A percentile compares a stretch with the other conserved stretches of the same genome.
Evolutionary conservation across 2,888 invertebrate species (phyloP).

Genomic region (Euzetes globulus): DNA sequence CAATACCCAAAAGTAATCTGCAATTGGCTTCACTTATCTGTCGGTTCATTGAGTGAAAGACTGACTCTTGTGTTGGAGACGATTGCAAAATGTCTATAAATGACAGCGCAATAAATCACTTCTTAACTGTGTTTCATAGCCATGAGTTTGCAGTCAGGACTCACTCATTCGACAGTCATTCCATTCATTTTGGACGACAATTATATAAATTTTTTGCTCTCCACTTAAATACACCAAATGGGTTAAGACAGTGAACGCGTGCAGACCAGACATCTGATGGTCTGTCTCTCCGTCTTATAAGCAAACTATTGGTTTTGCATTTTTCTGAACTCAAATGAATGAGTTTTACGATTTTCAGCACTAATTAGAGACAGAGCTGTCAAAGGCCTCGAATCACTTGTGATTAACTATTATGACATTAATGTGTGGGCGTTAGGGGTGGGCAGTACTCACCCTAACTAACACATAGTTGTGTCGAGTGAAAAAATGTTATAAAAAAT

Average conservation of each 20-base stretch:
- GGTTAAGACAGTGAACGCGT: conserved; percentile 11
- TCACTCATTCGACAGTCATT: background rate
- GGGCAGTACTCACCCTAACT: background rate
- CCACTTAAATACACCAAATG: conserved; percentile 7
- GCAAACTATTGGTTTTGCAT: background rate
- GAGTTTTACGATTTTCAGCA: conserved; percentile 23
- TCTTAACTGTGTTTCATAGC: background rate
- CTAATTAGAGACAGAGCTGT: conserved; percentile 27
- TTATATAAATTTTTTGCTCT: background rate
- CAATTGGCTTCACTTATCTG: conserved; percentile 13
- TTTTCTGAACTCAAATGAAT: conserved; percentile 9
- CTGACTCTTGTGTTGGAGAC: background rate
- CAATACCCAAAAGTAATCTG: conserved; percentile 4
- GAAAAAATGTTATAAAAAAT: background rate
- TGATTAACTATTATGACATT: conserved; percentile 29
- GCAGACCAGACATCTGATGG: background rate
- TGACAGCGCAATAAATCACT: conserved; percentile 26
- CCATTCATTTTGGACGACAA: background rate
- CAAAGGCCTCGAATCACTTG: conserved; percentile 26
- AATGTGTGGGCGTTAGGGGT: conserved; percentile 31
- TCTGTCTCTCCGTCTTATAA: background rate
- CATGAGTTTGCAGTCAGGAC: conserved; percentile 1
- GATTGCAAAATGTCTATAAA: conserved; percentile 16
- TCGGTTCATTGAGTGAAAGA: background rate
- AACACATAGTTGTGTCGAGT: background rate